Evolutionary conservation across 2,797 vertebrate species (phyloP).

Genomic region (Myotis myotis): DNA sequence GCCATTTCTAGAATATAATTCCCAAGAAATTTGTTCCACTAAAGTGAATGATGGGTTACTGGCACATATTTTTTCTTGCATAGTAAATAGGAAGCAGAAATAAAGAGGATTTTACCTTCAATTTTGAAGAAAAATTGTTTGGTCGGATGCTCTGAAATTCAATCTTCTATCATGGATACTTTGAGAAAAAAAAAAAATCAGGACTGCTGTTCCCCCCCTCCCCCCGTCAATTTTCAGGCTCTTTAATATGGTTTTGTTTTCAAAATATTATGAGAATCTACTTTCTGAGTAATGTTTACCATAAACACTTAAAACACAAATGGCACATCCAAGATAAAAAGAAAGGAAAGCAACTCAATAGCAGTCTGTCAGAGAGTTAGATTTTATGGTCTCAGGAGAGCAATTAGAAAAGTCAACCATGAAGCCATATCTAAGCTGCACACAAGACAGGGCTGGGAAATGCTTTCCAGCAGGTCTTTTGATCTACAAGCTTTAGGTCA

Average conservation of each 20-base stretch:
- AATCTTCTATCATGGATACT: slow-evolving; percentile 28
- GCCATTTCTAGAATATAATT: slow-evolving; percentile 46
- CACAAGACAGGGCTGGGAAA: slow-evolving; percentile 33
- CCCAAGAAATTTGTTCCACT: slow-evolving; percentile 15
- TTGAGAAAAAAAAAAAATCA: not conserved
- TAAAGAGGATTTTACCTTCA: slow-evolving; percentile 14
- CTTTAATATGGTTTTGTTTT: slow-evolving; percentile 22
- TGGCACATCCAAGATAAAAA: slow-evolving; percentile 53
- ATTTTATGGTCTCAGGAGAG: slow-evolving; percentile 44
- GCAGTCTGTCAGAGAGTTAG: slow-evolving; percentile 35
- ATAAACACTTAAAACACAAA: slow-evolving; percentile 61
- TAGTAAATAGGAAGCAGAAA: slow-evolving; percentile 45
- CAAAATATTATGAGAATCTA: slow-evolving; percentile 34
- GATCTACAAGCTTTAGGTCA: slow-evolving; percentile 6
- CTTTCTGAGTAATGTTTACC: slow-evolving; percentile 44
- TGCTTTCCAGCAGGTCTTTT: slow-evolving; percentile 28
- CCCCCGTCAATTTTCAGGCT: not conserved
- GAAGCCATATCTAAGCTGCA: slow-evolving; percentile 44
- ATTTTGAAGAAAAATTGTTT: slow-evolving; percentile 47
- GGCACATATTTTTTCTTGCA: slow-evolving; percentile 13
- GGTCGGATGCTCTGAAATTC: slow-evolving; percentile 38
- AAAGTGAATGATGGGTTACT: slow-evolving; percentile 3
- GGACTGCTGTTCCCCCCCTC: not conserved
- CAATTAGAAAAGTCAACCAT: slow-evolving; percentile 56
- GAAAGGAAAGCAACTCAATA: slow-evolving; percentile 46